These are phyloP conservation scores for Catamblyrhynchus diadema DNA, from an alignment of 2,797 vertebrate genomes.

Conservation along the genomic window DNA sequence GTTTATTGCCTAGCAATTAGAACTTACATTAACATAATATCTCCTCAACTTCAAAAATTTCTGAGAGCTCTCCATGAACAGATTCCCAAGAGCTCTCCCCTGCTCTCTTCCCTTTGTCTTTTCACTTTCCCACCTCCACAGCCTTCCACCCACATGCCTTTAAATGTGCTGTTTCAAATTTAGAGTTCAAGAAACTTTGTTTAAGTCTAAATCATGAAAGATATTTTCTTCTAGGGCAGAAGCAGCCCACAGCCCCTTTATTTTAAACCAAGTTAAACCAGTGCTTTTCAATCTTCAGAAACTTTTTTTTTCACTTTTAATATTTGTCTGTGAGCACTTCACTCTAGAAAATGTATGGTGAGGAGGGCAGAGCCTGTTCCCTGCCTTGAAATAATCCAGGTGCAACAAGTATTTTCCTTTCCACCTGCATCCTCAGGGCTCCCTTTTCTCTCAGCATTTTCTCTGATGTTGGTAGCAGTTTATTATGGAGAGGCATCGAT, in stretches of 20 bases:
- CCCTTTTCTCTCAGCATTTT: neutral
- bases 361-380: neutral
- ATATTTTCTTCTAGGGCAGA: constrained; percentile 42
- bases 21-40: constrained; percentile 70
- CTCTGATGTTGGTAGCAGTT: neutral
- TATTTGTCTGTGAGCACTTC: neutral
- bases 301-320: neutral
- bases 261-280: constrained; percentile 35
- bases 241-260: constrained; percentile 43
- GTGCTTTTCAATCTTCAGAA: constrained; percentile 22
- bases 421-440: neutral
- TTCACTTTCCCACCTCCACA: constrained; percentile 70
- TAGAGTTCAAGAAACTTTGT: constrained; percentile 76
- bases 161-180: constrained; percentile 71
- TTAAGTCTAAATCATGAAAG: constrained; percentile 64
- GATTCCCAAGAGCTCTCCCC: constrained; percentile 63
- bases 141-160: constrained; percentile 74
- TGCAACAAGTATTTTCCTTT: neutral
- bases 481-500: neutral
- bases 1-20: constrained; percentile 77
- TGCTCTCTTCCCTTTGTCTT: constrained; percentile 73
- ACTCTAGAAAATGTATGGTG: neutral
- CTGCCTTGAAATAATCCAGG: neutral
- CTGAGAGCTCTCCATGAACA: constrained; percentile 30
- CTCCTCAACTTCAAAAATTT: constrained; percentile 59